Conservation (phyloP, 1,140 invertebrate genomes). For the Hestina assimilis region DNA sequence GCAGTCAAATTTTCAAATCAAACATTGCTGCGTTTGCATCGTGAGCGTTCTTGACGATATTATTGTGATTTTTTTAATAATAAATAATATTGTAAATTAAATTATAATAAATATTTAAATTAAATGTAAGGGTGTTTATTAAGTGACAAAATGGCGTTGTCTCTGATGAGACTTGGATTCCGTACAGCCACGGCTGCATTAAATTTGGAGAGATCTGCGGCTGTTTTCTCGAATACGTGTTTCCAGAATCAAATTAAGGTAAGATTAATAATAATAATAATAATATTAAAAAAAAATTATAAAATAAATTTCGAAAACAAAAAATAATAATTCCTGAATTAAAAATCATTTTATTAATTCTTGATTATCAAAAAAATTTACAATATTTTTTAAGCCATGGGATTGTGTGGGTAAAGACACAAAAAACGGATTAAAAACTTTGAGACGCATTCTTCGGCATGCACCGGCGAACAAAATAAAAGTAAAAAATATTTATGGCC, state of each 20-base stretch:
- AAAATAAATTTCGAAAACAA: slow-evolving; percentile 1
- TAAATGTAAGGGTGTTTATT: slow-evolving; percentile 28
- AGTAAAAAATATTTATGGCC: slow-evolving; percentile 3
- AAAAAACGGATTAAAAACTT: no score
- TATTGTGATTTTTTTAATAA: not conserved
- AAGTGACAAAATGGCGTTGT: slow-evolving; percentile 60
- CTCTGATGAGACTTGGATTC: slow-evolving; percentile 56
- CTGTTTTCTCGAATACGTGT: slow-evolving; percentile 47
- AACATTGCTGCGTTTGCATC: slow-evolving; percentile 7
- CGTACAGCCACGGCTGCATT: slow-evolving; percentile 44
- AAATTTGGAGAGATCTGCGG: slow-evolving; percentile 59
- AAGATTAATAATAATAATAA: slow-evolving; percentile 10
- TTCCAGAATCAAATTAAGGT: slow-evolving; percentile 54
- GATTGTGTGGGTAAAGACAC: no score
- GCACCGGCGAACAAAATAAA: not conserved
- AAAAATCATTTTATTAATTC: no score
- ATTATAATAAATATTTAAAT: not conserved
- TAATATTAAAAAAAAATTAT: not conserved
- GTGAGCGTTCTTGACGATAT: not conserved
- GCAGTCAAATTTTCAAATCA: slow-evolving; percentile 46
- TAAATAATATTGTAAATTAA: no score
- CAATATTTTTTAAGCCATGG: no score
- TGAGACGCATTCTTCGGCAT: not conserved
- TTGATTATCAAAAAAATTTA: no score
- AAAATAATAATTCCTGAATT: no score